A percentile compares a stretch with the other conserved stretches of the same genome.
Conservation (phyloP, 2,888 invertebrate genomes). For the Drosophila prostipennis region DNA sequence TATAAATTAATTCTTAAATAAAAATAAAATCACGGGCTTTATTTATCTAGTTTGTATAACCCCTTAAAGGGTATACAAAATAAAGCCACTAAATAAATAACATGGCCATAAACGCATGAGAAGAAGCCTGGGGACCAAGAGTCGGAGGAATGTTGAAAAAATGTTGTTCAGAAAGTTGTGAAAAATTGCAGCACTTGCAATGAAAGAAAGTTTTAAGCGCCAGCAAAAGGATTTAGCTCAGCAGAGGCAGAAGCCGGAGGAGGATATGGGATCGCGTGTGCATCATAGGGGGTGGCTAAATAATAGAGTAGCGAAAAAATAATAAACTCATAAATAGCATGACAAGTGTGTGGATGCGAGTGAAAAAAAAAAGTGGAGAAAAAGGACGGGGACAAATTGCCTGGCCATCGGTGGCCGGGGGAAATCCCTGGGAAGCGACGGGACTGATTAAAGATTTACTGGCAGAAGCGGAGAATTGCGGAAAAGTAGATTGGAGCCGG, state of each 20-base stretch:
- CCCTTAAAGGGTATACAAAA: background rate
- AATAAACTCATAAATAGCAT: constrained; percentile 78
- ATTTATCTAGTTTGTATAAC: background rate
- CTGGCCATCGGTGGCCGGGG: constrained; percentile 8
- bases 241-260: constrained; percentile 1
- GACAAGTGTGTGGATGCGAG: constrained; percentile 57
- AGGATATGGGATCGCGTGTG: constrained; percentile 11
- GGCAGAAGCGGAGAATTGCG: constrained; percentile 1
- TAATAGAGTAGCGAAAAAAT: constrained; percentile 67
- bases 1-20: too few species aligned
- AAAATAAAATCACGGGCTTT: background rate
- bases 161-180: constrained; percentile 50
- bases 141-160: constrained; percentile 26
- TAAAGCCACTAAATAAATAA: constrained; percentile 44
- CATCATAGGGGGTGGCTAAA: constrained; percentile 34
- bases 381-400: constrained; percentile 42
- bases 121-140: constrained; percentile 1
- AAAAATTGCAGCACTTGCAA: constrained; percentile 76
- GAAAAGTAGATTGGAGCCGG: background rate
- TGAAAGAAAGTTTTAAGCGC: constrained; percentile 76
- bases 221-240: constrained; percentile 44
- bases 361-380: background rate
- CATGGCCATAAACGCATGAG: constrained; percentile 26
- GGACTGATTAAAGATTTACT: constrained; percentile 34
- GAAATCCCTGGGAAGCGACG: background rate